These are phyloP conservation scores for Lithophane leautieri DNA, from an alignment of 2,888 invertebrate genomes.

Conservation along the genomic window DNA sequence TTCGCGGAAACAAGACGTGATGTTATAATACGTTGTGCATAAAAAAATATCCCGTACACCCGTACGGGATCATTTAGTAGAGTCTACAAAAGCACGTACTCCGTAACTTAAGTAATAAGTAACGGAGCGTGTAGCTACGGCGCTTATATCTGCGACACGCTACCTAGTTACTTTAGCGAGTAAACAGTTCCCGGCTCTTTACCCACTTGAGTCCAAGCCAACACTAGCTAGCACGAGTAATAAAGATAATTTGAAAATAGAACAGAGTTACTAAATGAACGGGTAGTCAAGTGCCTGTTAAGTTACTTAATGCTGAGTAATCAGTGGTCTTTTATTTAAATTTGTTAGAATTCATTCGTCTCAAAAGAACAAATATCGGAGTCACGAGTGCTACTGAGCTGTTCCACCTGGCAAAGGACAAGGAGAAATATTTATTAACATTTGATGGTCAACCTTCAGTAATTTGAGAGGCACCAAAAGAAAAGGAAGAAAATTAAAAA, in stretches of 20 bases:
- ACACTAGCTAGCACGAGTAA: conserved; percentile 64
- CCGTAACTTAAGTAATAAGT: conserved; percentile 46
- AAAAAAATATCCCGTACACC: background rate
- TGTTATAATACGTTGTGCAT: background rate
- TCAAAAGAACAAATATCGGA: background rate
- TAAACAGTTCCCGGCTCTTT: conserved; percentile 62
- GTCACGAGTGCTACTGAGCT: no score
- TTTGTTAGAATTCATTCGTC: background rate
- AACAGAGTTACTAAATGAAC: conserved; percentile 25
- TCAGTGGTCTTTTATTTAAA: background rate
- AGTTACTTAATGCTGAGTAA: background rate
- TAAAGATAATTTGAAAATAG: conserved; percentile 65
- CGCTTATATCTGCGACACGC: conserved; percentile 22
- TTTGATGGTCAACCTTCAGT: no score
- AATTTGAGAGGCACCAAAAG: no score
- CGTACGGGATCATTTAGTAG: background rate
- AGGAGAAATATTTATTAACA: no score
- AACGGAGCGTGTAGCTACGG: conserved; percentile 37
- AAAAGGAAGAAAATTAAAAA: no score
- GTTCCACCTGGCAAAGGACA: no score
- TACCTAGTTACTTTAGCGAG: conserved; percentile 54
- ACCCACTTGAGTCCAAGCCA: conserved; percentile 66
- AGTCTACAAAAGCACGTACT: conserved; percentile 24
- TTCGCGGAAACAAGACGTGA: background rate
- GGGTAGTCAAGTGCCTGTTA: conserved; percentile 5